A percentile compares a stretch with the other conserved stretches of the same genome.
Evolutionary conservation across 2,888 invertebrate genomes (phyloP).

Genomic region (Sipha maydis): DNA sequence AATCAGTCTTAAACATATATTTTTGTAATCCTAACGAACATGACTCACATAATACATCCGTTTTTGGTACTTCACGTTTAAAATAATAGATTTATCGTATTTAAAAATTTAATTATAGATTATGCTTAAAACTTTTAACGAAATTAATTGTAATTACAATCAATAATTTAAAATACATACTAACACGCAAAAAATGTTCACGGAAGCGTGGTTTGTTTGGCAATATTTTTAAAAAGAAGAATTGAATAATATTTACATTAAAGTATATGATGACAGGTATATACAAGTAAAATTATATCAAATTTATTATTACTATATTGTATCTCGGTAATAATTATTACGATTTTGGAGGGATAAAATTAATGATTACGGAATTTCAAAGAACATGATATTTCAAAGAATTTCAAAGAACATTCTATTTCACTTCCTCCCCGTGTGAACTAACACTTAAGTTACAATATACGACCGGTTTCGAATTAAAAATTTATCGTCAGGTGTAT

Average conservation of each 20-base stretch:
- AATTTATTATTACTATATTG: background rate
- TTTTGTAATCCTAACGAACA: too few species aligned
- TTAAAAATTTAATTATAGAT: too few species aligned
- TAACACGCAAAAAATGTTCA: too few species aligned
- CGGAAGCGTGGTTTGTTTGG: background rate
- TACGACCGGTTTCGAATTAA: too few species aligned
- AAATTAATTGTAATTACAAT: too few species aligned
- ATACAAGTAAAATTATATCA: background rate
- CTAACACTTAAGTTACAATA: background rate
- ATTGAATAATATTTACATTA: background rate
- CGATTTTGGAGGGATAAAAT: background rate
- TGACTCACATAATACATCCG: too few species aligned
- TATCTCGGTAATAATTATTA: background rate
- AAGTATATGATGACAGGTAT: background rate
- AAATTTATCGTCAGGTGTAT: too few species aligned
- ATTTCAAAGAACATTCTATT: background rate
- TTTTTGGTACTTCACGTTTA: too few species aligned
- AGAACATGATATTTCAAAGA: background rate
- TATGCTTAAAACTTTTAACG: too few species aligned
- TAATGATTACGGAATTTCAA: background rate
- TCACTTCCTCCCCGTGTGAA: background rate
- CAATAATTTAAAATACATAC: too few species aligned
- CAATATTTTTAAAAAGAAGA: background rate
- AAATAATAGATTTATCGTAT: too few species aligned
- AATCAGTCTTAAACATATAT: too few species aligned